Conservation (phyloP, 1,140 invertebrate species). For the Drosophila setifemur region DNA sequence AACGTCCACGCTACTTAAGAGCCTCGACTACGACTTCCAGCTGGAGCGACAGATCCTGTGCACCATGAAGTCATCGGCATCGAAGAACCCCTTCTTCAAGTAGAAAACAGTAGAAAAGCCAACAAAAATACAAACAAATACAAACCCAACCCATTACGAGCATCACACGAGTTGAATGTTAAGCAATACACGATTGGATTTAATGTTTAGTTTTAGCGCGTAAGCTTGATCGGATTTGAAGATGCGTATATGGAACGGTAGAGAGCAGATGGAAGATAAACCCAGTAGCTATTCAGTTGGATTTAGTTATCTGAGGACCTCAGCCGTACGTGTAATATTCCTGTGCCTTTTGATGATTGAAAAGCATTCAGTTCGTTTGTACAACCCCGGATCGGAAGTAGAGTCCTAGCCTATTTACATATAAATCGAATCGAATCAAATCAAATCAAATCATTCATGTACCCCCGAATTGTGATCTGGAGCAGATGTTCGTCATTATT, state of each 20-base stretch:
- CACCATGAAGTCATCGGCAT: slow-evolving; percentile 81
- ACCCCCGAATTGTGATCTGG: slow-evolving; percentile 36
- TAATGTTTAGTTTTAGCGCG: slow-evolving; percentile 30
- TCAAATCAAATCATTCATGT: slow-evolving; percentile 43
- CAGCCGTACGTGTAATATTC: slow-evolving; percentile 60
- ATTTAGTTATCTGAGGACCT: slow-evolving; percentile 34
- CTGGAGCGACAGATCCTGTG: slow-evolving; percentile 81
- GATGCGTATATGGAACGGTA: slow-evolving; percentile 2
- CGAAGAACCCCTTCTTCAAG: slow-evolving; percentile 82
- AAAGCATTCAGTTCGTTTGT: slow-evolving; percentile 14
- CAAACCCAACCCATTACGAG: neutral
- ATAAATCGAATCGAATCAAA: too few relatives aligned
- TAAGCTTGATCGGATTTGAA: slow-evolving; percentile 11
- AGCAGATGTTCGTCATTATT: slow-evolving; percentile 11
- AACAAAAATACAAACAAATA: too few relatives aligned
- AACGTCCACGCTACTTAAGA: slow-evolving; percentile 56
- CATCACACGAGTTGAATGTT: slow-evolving; percentile 8
- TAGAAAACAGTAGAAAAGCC: too few relatives aligned
- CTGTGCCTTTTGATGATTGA: slow-evolving; percentile 57
- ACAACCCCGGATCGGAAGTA: neutral
- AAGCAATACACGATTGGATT: slow-evolving; percentile 21
- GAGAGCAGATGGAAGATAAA: neutral
- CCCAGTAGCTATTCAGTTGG: slow-evolving; percentile 31
- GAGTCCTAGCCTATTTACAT: slow-evolving; percentile 45
- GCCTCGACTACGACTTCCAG: slow-evolving; percentile 81